These are phyloP conservation scores for Diceros bicornis DNA, from an alignment of 2,797 vertebrate genomes.

Conservation along the genomic window DNA sequence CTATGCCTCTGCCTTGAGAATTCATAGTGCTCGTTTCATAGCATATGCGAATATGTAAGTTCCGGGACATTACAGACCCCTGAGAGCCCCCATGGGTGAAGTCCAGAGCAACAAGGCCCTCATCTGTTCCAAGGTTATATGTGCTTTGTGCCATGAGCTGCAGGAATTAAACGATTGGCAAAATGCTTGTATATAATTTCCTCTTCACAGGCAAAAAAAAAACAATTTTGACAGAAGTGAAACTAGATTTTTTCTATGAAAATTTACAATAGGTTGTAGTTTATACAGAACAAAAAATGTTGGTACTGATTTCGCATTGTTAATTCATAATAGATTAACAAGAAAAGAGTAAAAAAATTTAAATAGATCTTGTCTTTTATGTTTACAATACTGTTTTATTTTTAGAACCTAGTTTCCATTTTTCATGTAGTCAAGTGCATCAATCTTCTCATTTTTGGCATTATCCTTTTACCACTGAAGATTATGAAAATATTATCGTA, in stretches of 20 bases:
- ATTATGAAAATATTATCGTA: not conserved
- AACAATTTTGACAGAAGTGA: not conserved
- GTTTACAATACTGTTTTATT: not conserved
- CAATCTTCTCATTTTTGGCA: not conserved
- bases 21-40: not conserved
- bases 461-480: not conserved
- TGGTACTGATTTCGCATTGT: not conserved
- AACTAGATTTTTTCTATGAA: constrained; percentile 2
- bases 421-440: not conserved
- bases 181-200: not conserved
- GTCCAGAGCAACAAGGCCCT: not conserved
- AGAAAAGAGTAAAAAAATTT: not conserved
- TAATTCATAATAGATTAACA: not conserved
- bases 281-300: not conserved
- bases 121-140: not conserved
- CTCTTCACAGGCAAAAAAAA: not conserved
- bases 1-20: not conserved
- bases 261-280: not conserved
- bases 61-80: not conserved
- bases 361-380: not conserved
- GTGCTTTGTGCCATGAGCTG: not conserved
- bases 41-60: not conserved
- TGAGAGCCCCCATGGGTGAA: not conserved
- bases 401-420: not conserved
- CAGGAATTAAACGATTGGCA: not conserved